A percentile compares a stretch with the other conserved stretches of the same genome.
Conservation (phyloP, 2,888 invertebrate genomes). For the Mythimna loreyi region DNA sequence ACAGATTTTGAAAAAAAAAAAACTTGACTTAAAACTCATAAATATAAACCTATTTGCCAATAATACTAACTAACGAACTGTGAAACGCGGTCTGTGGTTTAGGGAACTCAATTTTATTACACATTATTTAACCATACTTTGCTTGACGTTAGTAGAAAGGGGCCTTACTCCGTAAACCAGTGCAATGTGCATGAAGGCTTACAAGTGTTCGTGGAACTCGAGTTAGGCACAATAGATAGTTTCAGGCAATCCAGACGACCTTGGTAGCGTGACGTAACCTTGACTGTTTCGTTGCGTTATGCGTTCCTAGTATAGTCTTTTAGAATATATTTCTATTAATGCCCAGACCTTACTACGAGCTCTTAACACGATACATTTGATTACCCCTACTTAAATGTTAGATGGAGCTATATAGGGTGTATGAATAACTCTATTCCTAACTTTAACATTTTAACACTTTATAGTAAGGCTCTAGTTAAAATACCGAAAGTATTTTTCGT, state of each 20-base stretch:
- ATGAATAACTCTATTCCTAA: too few relatives aligned
- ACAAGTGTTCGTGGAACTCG: background rate
- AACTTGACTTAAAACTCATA: too few relatives aligned
- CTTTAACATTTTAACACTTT: too few relatives aligned
- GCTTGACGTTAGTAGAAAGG: background rate
- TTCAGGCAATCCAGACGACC: conserved; percentile 4
- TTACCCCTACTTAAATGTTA: too few relatives aligned
- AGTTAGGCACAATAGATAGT: background rate
- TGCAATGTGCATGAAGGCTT: background rate
- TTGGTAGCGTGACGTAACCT: conserved; percentile 23
- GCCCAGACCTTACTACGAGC: background rate
- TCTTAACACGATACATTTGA: too few relatives aligned
- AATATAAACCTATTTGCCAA: too few relatives aligned
- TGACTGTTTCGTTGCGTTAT: conserved; percentile 15
- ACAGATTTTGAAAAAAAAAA: too few relatives aligned
- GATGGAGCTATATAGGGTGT: too few relatives aligned
- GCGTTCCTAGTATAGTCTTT: background rate
- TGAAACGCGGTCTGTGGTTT: background rate
- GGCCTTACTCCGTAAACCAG: background rate
- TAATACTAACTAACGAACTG: background rate
- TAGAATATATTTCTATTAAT: too few relatives aligned
- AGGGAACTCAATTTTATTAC: too few relatives aligned
- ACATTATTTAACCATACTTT: background rate
- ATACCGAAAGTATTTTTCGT: too few relatives aligned
- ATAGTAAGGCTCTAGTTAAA: background rate